These are phyloP conservation scores for Thera obeliscata DNA, from an alignment of 2,888 invertebrate genomes.

Conservation along the genomic window DNA sequence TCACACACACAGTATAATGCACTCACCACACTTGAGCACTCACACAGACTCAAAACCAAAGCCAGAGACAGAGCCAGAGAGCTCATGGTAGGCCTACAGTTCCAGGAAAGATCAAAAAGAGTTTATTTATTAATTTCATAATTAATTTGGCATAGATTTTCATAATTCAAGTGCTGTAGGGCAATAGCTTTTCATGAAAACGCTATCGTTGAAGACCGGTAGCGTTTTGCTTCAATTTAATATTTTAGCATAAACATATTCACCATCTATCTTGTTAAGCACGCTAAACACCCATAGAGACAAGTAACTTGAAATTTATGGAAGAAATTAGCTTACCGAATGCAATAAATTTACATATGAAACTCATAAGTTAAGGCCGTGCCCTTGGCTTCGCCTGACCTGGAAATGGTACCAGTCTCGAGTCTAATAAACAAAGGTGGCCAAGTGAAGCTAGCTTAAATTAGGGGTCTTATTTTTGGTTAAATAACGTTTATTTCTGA, in stretches of 20 bases:
- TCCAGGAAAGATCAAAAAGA: too few relatives aligned
- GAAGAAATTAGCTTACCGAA: constrained; percentile 75
- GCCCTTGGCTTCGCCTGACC: constrained; percentile 50
- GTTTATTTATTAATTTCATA: background rate
- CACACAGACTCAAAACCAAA: too few relatives aligned
- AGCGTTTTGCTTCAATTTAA: constrained; percentile 24
- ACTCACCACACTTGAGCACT: too few relatives aligned
- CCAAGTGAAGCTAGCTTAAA: too few relatives aligned
- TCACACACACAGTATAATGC: too few relatives aligned
- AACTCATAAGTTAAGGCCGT: constrained; percentile 75
- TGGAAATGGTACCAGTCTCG: constrained; percentile 37
- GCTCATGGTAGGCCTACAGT: too few relatives aligned
- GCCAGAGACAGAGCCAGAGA: too few relatives aligned
- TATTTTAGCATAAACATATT: constrained; percentile 38
- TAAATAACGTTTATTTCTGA: too few relatives aligned
- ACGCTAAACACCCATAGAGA: constrained; percentile 65
- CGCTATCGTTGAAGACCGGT: constrained; percentile 6
- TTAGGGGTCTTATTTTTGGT: too few relatives aligned
- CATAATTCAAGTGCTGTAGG: background rate
- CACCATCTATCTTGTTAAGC: constrained; percentile 63
- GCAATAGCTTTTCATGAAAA: background rate
- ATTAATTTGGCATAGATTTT: background rate
- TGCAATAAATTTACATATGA: constrained; percentile 82
- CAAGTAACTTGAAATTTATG: constrained; percentile 76
- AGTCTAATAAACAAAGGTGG: too few relatives aligned